Percentiles rank a stretch among this genome's conserved stretches.
These are phyloP conservation scores for Chrysina gloriosa DNA, from an alignment of 2,888 invertebrate genomes.

Conservation along the genomic window DNA sequence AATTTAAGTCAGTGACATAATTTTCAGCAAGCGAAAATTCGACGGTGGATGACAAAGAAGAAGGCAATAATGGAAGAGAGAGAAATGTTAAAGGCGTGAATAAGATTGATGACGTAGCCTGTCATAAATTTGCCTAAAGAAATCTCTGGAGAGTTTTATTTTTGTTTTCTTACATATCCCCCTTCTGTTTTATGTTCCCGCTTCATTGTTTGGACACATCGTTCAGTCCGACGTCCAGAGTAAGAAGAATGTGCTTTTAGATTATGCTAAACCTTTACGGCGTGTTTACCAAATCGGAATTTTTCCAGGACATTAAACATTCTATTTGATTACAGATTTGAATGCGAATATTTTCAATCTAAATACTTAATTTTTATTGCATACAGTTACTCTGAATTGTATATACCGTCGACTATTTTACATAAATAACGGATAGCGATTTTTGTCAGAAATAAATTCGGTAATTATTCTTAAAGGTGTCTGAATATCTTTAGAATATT, in stretches of 20 bases:
- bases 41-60: neutral
- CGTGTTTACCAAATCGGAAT: conserved; percentile 41
- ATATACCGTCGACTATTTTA: too few species aligned
- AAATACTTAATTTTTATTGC: neutral
- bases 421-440: too few species aligned
- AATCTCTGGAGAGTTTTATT: conserved; percentile 57
- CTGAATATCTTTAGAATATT: too few species aligned
- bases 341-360: neutral
- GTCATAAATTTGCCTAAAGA: conserved; percentile 64
- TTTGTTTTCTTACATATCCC: conserved; percentile 58
- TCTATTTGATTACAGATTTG: conserved; percentile 33
- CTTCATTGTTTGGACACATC: conserved; percentile 57
- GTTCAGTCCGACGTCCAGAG: conserved; percentile 56
- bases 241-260: conserved; percentile 59
- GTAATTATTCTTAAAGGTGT: too few species aligned
- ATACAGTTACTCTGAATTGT: too few species aligned
- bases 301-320: conserved; percentile 43
- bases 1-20: too few species aligned
- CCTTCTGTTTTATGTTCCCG: conserved; percentile 57
- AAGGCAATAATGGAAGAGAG: neutral
- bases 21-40: neutral
- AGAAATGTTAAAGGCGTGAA: conserved; percentile 46
- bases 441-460: too few species aligned
- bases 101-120: conserved; percentile 60
- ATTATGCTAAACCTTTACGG: conserved; percentile 57